Conservation (phyloP, 2,888 invertebrate species). For the Allophyes oxyacanthae region DNA sequence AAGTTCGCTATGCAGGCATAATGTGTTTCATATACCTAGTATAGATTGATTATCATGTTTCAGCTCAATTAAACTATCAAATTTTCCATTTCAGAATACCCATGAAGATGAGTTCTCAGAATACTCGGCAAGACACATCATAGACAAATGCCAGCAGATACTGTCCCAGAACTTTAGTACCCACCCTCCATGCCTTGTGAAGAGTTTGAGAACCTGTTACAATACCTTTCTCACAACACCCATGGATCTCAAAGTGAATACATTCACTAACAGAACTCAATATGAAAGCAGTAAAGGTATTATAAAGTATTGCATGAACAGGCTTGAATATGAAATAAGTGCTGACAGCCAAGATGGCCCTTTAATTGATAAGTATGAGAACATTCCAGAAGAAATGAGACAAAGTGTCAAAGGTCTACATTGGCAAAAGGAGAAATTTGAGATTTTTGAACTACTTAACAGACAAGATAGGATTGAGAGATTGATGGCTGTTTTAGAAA, state of each 20-base stretch:
- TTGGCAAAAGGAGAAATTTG: conserved; percentile 82
- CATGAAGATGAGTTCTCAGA: conserved; percentile 74
- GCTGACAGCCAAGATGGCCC: conserved; percentile 73
- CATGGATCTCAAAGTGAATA: conserved; percentile 72
- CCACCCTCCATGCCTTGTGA: conserved; percentile 77
- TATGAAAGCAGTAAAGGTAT: conserved; percentile 75
- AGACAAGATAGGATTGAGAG: conserved; percentile 84
- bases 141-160: conserved; percentile 77
- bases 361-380: conserved; percentile 72
- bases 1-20: no score
- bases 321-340: conserved; percentile 79
- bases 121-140: conserved; percentile 66
- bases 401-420: conserved; percentile 75
- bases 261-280: conserved; percentile 74
- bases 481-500: conserved; percentile 84
- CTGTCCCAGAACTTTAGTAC: conserved; percentile 74
- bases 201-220: conserved; percentile 74
- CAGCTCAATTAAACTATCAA: no score
- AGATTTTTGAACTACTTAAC: conserved; percentile 77
- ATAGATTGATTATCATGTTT: no score
- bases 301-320: conserved; percentile 79
- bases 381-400: conserved; percentile 76
- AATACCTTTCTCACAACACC: conserved; percentile 75
- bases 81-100: conserved; percentile 85
- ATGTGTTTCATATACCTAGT: no score